These are phyloP conservation scores for Pungitius pungitius DNA, from an alignment of 2,113 vertebrate genomes.

Conservation along the genomic window DNA sequence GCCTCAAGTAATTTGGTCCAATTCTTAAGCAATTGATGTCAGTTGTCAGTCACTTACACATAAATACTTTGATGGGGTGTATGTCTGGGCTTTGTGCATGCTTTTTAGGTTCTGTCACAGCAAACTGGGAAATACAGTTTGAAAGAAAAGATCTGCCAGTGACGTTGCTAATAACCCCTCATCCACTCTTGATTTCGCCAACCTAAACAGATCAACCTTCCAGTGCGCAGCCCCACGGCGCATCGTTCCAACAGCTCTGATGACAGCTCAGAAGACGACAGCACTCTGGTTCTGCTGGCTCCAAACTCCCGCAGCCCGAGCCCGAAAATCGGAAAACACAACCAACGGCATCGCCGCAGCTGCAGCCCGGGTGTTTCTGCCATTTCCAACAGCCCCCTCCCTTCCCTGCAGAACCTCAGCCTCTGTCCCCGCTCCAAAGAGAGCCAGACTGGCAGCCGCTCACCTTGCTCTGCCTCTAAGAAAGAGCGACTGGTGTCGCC, in stretches of 20 bases:
- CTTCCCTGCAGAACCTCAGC: slow-evolving; percentile 91
- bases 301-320: slow-evolving; percentile 94
- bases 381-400: slow-evolving; percentile 79
- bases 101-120: not conserved
- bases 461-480: slow-evolving; percentile 79
- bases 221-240: slow-evolving; percentile 81
- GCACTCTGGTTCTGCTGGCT: slow-evolving; percentile 91
- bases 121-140: not conserved
- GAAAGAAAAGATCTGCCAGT: not conserved
- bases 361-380: slow-evolving; percentile 87
- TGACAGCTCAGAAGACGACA: slow-evolving; percentile 92
- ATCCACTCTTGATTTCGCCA: not conserved
- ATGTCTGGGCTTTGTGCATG: not conserved
- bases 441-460: slow-evolving; percentile 82
- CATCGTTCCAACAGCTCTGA: slow-evolving; percentile 85
- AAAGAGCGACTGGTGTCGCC: slow-evolving; percentile 80
- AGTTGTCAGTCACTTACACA: no score
- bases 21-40: not conserved
- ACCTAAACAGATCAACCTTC: slow-evolving; percentile 87
- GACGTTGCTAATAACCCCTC: not conserved
- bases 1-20: not conserved
- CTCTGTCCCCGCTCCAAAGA: slow-evolving; percentile 86
- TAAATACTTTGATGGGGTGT: not conserved
- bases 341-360: slow-evolving; percentile 80
- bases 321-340: slow-evolving; percentile 86